Evolutionary conservation across 2,113 vertebrate species (phyloP), one percentile per base, ranked within the genome.

Genomic region (Corvus cornix): DNA sequence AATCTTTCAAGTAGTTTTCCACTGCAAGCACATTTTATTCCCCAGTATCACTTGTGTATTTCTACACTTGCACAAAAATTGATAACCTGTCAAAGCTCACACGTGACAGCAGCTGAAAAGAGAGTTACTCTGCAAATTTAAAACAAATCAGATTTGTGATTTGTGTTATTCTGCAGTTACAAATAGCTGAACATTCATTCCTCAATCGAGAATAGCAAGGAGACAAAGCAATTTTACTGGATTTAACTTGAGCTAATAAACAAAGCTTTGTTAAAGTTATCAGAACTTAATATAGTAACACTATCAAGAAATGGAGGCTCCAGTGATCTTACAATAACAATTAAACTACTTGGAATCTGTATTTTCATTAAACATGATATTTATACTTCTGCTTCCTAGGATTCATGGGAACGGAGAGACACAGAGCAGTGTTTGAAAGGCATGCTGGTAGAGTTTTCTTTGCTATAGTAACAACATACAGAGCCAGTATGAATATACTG

Each of bases 1-100:
- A 90, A 88, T 31, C 60, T 78, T 78, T 51, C 75, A 87, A 94
- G 91, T 94, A 95, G 23, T 85, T 95, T 92, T 96, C 93, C 92
- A 92, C n/a, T 90, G 58, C 79, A 90, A 67, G 84, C 33, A 58
- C 10, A 27, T 64, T 70, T 68, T 74, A 78, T 70, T 90, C 16
- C 35, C 22, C 55, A 49, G 23, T 27, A 43, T 55, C 63, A 46
- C 52, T 35, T 3, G 44, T 6, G 35, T 43, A 80, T 21, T 44
- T 82, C 67, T 52, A 27, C 6, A 49, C 18, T 68, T 33, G 17
- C 31, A 85, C 13, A 69, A 68, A 82, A 82, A 51, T 0, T 28
- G 35, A 77, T 80, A 93, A 66, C 52, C 37, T 30, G 18, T 60
- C 27, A 88, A 39, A 60, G 39, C 63, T 80, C 67, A 63, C 3